Percentiles rank a stretch among this genome's conserved stretches.
Conservation (phyloP, 2,113 vertebrate species). For the Uropsilus gracilis region DNA sequence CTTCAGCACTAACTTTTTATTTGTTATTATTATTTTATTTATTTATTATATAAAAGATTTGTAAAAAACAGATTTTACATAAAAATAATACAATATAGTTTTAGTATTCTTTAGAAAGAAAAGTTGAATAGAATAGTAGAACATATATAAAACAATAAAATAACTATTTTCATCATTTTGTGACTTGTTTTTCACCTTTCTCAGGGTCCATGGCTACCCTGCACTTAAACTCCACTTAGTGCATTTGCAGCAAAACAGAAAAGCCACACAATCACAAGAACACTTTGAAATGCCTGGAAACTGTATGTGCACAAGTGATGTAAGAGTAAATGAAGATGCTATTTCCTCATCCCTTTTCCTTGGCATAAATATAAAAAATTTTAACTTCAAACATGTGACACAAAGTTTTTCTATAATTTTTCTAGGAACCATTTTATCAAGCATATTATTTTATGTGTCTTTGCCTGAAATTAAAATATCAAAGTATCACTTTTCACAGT, state of each 20-base stretch:
- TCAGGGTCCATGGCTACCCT: background rate
- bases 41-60: background rate
- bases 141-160: background rate
- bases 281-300: background rate
- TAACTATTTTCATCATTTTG: background rate
- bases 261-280: background rate
- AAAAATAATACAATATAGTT: background rate
- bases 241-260: conserved; percentile 18
- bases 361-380: background rate
- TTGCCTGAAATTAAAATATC: conserved; percentile 65
- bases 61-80: background rate
- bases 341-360: conserved; percentile 19
- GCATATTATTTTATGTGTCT: conserved; percentile 52
- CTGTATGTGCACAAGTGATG: background rate
- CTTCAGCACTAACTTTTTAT: background rate
- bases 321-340: background rate
- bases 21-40: background rate
- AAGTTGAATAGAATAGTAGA: background rate
- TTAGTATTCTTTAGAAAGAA: background rate
- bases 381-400: conserved; percentile 5
- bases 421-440: conserved; percentile 53
- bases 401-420: conserved; percentile 33
- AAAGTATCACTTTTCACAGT: conserved; percentile 52
- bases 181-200: background rate
- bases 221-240: background rate